phyloP scores from a whole-genome alignment of 2,888 invertebrate genomes.

The Julus scanicus region DNA sequence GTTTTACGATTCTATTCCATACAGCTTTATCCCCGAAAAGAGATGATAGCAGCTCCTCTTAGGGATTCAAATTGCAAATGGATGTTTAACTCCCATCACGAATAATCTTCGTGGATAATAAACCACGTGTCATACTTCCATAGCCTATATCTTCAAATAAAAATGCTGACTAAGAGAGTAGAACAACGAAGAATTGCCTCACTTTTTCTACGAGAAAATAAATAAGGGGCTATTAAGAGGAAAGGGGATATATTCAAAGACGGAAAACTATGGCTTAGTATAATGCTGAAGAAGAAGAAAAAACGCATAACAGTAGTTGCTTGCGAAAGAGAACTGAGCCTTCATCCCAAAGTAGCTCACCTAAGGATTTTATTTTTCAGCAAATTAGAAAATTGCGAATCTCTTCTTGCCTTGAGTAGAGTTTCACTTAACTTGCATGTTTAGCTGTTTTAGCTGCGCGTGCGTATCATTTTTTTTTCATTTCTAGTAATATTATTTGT shows the following conservation, averaged over 20 bases:
- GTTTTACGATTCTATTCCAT: slow-evolving; percentile 35
- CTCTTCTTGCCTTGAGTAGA: not conserved
- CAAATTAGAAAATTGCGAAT: slow-evolving; percentile 32
- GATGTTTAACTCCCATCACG: slow-evolving; percentile 42
- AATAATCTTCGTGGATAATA: slow-evolving; percentile 42
- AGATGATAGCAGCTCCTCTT: slow-evolving; percentile 39
- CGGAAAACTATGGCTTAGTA: slow-evolving; percentile 25
- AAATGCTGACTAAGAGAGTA: slow-evolving; percentile 32
- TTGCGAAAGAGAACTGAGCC: not conserved
- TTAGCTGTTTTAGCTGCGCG: not conserved
- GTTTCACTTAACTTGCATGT: not conserved
- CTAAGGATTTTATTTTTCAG: not conserved
- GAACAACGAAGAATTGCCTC: slow-evolving; percentile 16
- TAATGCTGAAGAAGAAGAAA: not conserved
- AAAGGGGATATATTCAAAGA: slow-evolving; percentile 24
- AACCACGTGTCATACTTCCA: slow-evolving; percentile 39
- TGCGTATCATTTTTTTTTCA: not conserved
- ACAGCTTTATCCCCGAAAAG: slow-evolving; percentile 39
- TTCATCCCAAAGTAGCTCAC: slow-evolving; percentile 8
- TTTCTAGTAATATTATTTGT: too few relatives aligned
- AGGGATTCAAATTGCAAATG: slow-evolving; percentile 42
- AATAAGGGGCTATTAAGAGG: slow-evolving; percentile 38
- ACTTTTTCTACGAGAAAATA: not conserved
- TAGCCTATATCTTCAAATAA: slow-evolving; percentile 13
- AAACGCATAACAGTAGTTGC: not conserved